Evolutionary conservation across 1,140 invertebrate genomes (phyloP).

Genomic region (Mercenaria mercenaria): DNA sequence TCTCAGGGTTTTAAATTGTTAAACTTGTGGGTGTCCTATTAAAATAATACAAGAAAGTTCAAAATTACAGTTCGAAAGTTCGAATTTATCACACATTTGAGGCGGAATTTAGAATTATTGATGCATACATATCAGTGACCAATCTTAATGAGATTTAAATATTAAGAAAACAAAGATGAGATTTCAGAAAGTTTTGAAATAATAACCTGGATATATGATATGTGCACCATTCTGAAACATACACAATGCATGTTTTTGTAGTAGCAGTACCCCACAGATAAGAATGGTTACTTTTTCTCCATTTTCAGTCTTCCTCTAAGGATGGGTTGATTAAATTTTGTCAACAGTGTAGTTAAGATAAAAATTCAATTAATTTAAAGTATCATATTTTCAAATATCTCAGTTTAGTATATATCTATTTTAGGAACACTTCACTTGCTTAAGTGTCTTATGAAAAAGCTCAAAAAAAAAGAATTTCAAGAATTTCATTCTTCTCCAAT

Average conservation of each 20-base stretch:
- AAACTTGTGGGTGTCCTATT: conserved; percentile 8
- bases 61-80: not conserved
- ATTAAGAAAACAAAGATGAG: conserved; percentile 14
- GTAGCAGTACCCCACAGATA: not conserved
- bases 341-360: no score
- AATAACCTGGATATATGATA: conserved; percentile 3
- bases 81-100: not conserved
- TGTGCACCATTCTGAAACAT: not conserved
- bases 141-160: conserved; percentile 26
- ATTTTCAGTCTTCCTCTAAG: not conserved
- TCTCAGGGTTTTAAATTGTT: no score
- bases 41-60: not conserved
- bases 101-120: not conserved
- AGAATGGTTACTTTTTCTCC: not conserved
- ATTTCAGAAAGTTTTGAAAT: conserved; percentile 5
- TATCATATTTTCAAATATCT: no score
- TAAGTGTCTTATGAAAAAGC: no score
- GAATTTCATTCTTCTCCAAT: no score
- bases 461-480: no score
- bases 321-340: no score
- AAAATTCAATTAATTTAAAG: no score
- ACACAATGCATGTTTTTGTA: not conserved
- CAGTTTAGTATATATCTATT: no score
- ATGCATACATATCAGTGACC: not conserved
- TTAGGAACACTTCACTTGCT: no score